Percentiles rank a stretch among this genome's conserved stretches.
These are phyloP conservation scores for Macroglossus sobrinus DNA, from an alignment of 2,113 vertebrate species.

Conservation along the genomic window DNA sequence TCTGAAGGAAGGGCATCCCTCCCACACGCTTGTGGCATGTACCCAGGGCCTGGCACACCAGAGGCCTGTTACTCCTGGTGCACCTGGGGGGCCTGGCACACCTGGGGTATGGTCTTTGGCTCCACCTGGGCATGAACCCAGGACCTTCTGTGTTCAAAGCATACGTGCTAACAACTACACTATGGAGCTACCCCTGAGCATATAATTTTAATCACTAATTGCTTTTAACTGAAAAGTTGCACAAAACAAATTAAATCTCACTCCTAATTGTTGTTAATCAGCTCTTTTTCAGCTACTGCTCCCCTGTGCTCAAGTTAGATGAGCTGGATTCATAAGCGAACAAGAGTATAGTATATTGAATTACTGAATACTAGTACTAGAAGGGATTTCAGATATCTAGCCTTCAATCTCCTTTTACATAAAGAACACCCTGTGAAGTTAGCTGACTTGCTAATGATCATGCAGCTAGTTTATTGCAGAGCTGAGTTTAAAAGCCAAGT, in stretches of 20 bases:
- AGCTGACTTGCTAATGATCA: not conserved
- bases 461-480: not conserved
- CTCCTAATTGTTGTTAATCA: not conserved
- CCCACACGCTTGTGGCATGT: no score
- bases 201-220: not conserved
- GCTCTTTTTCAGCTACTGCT: not conserved
- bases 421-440: not conserved
- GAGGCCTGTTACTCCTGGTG: no score
- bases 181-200: not conserved
- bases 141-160: no score
- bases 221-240: not conserved
- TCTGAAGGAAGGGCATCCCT: no score
- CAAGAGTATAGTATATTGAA: not conserved
- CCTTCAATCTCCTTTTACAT: not conserved
- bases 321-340: not conserved
- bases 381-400: not conserved
- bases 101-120: no score
- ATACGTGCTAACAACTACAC: no score
- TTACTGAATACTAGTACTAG: not conserved
- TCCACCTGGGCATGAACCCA: no score
- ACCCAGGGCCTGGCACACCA: no score
- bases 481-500: not conserved
- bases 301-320: not conserved
- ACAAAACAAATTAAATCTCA: slow-evolving; percentile 8
- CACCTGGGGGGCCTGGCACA: no score